A percentile compares a stretch with the other conserved stretches of the same genome.
Evolutionary conservation across 2,888 invertebrate species (phyloP).

Genomic region (Cryptus armator): DNA sequence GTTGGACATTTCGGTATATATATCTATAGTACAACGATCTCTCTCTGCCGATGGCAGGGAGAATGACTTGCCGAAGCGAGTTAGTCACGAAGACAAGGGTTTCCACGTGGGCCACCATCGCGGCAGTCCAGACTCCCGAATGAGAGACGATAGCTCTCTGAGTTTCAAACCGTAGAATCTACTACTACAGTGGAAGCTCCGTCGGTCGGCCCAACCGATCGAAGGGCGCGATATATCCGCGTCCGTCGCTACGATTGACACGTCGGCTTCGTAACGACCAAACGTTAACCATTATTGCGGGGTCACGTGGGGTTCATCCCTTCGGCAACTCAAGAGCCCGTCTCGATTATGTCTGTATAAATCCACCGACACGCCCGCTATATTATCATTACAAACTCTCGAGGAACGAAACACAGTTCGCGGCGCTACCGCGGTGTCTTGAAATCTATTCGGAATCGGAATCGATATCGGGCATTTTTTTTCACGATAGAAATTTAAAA

Average conservation of each 20-base stretch:
- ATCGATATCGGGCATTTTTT: too few relatives aligned
- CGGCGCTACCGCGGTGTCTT: constrained; percentile 7
- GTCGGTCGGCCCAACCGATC: constrained; percentile 57
- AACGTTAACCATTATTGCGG: constrained; percentile 65
- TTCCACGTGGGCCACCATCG: constrained; percentile 48
- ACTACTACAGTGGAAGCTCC: constrained; percentile 61
- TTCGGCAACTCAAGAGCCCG: constrained; percentile 26
- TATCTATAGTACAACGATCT: constrained; percentile 42
- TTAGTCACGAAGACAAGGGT: constrained; percentile 50
- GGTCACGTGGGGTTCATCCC: constrained; percentile 55
- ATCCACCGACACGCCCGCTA: constrained; percentile 32
- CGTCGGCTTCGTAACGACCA: constrained; percentile 64
- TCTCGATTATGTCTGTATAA: constrained; percentile 66
- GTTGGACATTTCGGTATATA: constrained; percentile 31
- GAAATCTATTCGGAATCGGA: too few relatives aligned
- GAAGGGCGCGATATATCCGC: constrained; percentile 65
- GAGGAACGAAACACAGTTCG: background rate
- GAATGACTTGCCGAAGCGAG: constrained; percentile 61
- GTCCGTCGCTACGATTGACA: constrained; percentile 69
- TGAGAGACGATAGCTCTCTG: constrained; percentile 54
- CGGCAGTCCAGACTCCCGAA: constrained; percentile 40
- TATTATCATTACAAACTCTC: constrained; percentile 23
- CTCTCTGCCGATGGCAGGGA: constrained; percentile 19
- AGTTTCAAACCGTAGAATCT: background rate
- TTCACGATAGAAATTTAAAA: too few relatives aligned